A percentile compares a stretch with the other conserved stretches of the same genome.
Evolutionary conservation across 1,140 invertebrate species (phyloP).

Genomic region (Dinothrombium tinctorium): DNA sequence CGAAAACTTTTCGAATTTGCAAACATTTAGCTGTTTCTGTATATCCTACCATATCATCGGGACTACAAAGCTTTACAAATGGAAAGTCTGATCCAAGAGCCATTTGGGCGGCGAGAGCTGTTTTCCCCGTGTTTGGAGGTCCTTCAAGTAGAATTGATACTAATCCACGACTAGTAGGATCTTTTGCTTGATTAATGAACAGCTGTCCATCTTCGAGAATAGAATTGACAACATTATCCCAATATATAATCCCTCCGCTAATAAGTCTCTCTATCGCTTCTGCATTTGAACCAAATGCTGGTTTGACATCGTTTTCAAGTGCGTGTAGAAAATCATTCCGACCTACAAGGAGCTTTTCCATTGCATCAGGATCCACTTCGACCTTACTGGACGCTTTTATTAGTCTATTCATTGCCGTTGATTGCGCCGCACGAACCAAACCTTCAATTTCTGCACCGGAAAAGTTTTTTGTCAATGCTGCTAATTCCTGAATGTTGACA

Average conservation of each 20-base stretch:
- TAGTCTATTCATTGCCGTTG: conserved; percentile 91
- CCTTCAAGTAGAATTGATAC: conserved; percentile 76
- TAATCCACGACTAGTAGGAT: conserved; percentile 49
- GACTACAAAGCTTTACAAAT: conserved; percentile 89
- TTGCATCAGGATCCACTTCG: conserved; percentile 82
- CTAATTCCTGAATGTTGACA: conserved; percentile 67
- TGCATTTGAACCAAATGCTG: conserved; percentile 70
- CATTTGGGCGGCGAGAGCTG: conserved; percentile 77
- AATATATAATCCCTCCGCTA: conserved; percentile 43
- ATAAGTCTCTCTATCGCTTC: conserved; percentile 48
- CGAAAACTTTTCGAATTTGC: conserved; percentile 85
- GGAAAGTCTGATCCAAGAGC: conserved; percentile 92
- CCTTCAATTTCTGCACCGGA: conserved; percentile 98
- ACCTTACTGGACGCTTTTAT: conserved; percentile 91
- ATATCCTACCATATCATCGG: conserved; percentile 94
- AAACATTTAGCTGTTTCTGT: conserved; percentile 88
- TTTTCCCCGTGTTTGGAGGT: conserved; percentile 87
- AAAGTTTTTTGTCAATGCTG: conserved; percentile 83
- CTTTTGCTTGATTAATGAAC: conserved; percentile 63
- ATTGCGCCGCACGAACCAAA: conserved; percentile 85
- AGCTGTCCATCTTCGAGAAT: conserved; percentile 73
- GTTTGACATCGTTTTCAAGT: conserved; percentile 89
- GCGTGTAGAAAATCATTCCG: conserved; percentile 83
- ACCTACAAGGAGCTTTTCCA: conserved; percentile 73
- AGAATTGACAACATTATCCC: conserved; percentile 56